Conservation (phyloP, 1,140 invertebrate genomes). For the Vanessa atalanta region DNA sequence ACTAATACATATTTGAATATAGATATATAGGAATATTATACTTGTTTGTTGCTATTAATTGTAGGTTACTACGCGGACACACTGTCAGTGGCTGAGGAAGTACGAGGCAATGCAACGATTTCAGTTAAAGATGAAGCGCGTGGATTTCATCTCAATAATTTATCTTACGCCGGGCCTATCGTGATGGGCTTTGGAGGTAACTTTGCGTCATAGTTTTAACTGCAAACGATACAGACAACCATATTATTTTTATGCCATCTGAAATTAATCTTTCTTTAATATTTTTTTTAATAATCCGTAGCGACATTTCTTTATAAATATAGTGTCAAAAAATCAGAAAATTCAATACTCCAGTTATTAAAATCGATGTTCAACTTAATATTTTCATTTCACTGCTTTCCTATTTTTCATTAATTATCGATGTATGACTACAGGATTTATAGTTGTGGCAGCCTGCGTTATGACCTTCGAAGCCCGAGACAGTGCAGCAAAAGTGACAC, state of each 20-base stretch:
- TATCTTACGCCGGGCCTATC: slow-evolving; percentile 94
- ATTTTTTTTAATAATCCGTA: too few species aligned
- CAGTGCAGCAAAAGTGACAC: slow-evolving; percentile 92
- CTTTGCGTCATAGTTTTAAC: neutral
- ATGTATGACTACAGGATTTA: slow-evolving; percentile 85
- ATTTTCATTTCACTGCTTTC: too few species aligned
- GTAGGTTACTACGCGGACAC: slow-evolving; percentile 90
- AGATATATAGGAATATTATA: too few species aligned
- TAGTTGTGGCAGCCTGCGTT: slow-evolving; percentile 95
- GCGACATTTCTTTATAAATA: too few species aligned
- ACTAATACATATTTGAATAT: too few species aligned
- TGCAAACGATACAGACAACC: too few species aligned
- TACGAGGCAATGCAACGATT: slow-evolving; percentile 88
- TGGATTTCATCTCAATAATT: slow-evolving; percentile 92
- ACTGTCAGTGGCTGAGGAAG: slow-evolving; percentile 87
- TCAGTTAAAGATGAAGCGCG: slow-evolving; percentile 89
- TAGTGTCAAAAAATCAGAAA: too few species aligned
- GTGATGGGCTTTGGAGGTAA: slow-evolving; percentile 95
- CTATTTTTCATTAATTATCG: neutral
- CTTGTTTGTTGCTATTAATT: too few species aligned
- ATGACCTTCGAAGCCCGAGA: slow-evolving; percentile 96
- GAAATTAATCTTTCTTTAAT: too few species aligned
- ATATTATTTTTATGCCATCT: too few species aligned
- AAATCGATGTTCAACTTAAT: too few species aligned
- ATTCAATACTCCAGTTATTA: too few species aligned